Base-by-base conservation (phyloP, 92 coral and sea anemone species). In the Phymanthus crucifer region DNA sequence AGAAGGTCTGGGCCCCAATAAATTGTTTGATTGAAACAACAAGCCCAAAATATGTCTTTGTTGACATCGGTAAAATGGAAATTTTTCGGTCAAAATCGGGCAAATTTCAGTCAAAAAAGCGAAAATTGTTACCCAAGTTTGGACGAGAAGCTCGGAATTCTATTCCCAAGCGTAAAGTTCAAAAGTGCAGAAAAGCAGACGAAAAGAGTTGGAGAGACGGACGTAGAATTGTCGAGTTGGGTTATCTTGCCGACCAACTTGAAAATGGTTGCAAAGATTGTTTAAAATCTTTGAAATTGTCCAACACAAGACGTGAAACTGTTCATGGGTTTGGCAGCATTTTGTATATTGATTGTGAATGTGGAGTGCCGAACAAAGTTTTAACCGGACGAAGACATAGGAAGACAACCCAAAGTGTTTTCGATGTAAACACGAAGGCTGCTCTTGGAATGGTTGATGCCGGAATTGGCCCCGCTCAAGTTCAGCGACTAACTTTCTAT, bases 201-300 rank as follows among this genome's bases (percentile, higher is more conserved):
- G 19, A 11, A 66, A n/a, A 66, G 46, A 26, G 73, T 14, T 82
- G 85, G 80, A 82, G 80, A 64, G 80, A 82, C 7, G 80, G 80
- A 43, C 57, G 85, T 57, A 82, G 85, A 33, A 73, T 72, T 35
- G 85, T 82, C 26, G 84, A 80, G 54, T 37, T 79, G 79, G 85
- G 85, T 14, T 72, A 19, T 81, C 45, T 72, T 47, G 85, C 43
- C 10, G 78, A 81, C 33, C 85, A 52, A 32, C 74, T 72, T 64
- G 65, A 52, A 82, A 56, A 40, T 52, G 85, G 85, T 58, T 82
- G 85, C 32, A 26, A 21, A 13, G 79, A 82, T 52, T 82, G 80
- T 61, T 50, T 45, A 5, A 73, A 36, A 23, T 35, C 38, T 16
- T 33, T 82, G 1, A 82, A 73, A 21, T 24, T 80, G 32, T 12